Percentiles rank a stretch among this genome's conserved stretches.
Evolutionary conservation across 2,888 invertebrate species (phyloP).

Genomic region (Uropetala carovei): DNA sequence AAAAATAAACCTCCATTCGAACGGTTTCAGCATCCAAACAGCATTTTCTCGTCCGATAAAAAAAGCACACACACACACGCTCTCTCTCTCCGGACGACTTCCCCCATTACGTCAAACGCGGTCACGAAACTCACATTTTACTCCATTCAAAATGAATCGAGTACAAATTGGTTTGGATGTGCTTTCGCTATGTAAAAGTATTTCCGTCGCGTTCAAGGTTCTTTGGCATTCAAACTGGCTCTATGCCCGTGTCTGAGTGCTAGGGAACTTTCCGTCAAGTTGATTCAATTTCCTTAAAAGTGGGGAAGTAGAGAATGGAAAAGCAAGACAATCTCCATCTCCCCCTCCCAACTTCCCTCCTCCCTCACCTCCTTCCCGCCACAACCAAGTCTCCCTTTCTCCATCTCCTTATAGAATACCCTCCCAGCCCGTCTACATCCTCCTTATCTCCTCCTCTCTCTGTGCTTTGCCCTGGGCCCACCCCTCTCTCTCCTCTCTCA

Average conservation of each 20-base stretch:
- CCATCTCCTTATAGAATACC: constrained; percentile 72
- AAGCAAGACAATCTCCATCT: constrained; percentile 36
- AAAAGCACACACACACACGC: too few relatives aligned
- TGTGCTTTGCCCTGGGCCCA: constrained; percentile 38
- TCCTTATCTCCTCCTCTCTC: constrained; percentile 63
- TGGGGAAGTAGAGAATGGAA: constrained; percentile 42
- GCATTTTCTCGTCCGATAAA: too few relatives aligned
- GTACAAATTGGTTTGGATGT: too few relatives aligned
- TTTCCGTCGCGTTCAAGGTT: too few relatives aligned
- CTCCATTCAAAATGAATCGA: too few relatives aligned
- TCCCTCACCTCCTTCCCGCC: not conserved
- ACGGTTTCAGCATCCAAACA: too few relatives aligned
- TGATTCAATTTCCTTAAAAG: constrained; percentile 49
- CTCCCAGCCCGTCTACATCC: constrained; percentile 63
- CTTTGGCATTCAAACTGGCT: constrained; percentile 24
- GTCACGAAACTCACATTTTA: too few relatives aligned
- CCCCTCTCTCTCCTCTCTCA: not conserved
- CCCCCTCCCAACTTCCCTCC: not conserved
- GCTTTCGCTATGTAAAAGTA: too few relatives aligned
- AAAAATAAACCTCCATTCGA: too few relatives aligned
- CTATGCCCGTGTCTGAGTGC: constrained; percentile 37
- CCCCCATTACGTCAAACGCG: too few relatives aligned
- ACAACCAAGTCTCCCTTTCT: not conserved
- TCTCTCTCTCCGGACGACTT: too few relatives aligned
- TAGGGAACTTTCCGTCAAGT: constrained; percentile 27